A percentile compares a stretch with the other conserved stretches of the same genome.
phyloP scores from a whole-genome alignment of 1,140 invertebrate genomes.

The Heliothis virescens region DNA sequence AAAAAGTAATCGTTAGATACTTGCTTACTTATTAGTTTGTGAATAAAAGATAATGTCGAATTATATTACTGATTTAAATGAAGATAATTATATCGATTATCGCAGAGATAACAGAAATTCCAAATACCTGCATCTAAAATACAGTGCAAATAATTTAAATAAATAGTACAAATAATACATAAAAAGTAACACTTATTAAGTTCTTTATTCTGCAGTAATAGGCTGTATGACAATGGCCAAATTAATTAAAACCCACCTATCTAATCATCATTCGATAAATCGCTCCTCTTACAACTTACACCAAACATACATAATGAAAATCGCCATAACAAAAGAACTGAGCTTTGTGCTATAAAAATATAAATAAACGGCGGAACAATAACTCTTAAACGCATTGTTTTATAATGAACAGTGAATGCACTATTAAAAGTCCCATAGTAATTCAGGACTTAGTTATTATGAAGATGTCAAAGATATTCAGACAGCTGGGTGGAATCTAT shows the following conservation, averaged over 20 bases:
- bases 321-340: conserved; percentile 66
- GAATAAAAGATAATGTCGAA: too few relatives aligned
- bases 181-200: too few relatives aligned
- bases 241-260: neutral
- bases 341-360: conserved; percentile 66
- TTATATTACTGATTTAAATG: too few relatives aligned
- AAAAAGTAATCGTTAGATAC: too few relatives aligned
- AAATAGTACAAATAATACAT: too few relatives aligned
- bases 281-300: conserved; percentile 45
- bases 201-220: neutral
- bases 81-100: too few relatives aligned
- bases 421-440: conserved; percentile 35
- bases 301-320: conserved; percentile 57
- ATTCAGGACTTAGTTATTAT: neutral
- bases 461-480: conserved; percentile 24
- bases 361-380: conserved; percentile 68
- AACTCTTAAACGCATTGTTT: conserved; percentile 65
- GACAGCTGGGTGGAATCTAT: neutral
- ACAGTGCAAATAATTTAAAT: too few relatives aligned
- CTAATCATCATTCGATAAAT: neutral
- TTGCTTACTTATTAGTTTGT: too few relatives aligned
- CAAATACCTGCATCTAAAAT: too few relatives aligned
- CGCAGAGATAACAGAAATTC: too few relatives aligned
- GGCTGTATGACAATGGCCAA: neutral
- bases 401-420: conserved; percentile 61